Evolutionary conservation across 2,888 invertebrate species (phyloP).

Genomic region (Rhamphomyia laevipes): DNA sequence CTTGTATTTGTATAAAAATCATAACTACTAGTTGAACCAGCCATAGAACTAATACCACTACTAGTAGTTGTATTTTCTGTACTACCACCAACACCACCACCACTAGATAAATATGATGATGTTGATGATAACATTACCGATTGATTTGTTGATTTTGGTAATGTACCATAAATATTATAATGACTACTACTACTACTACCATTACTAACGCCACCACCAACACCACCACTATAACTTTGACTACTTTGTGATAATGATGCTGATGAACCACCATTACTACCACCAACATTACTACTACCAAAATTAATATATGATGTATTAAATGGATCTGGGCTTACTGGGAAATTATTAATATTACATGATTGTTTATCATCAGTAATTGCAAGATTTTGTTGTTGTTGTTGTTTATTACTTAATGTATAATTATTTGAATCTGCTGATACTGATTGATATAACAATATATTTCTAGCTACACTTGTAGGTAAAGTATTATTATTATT

Average conservation of each 20-base stretch:
- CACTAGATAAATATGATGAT: slow-evolving; percentile 22
- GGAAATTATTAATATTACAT: slow-evolving; percentile 1
- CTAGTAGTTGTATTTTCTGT: slow-evolving; percentile 26
- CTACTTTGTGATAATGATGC: slow-evolving; percentile 1
- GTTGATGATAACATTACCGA: slow-evolving; percentile 20
- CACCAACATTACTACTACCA: slow-evolving; percentile 1
- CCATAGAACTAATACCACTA: slow-evolving; percentile 35
- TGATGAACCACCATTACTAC: neutral
- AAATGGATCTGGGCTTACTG: slow-evolving; percentile 23
- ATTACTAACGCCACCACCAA: slow-evolving; percentile 19
- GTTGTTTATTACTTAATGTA: slow-evolving; percentile 26
- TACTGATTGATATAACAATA: slow-evolving; percentile 14
- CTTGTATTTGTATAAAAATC: slow-evolving; percentile 30
- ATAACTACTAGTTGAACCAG: slow-evolving; percentile 34
- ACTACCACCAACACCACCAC: slow-evolving; percentile 19
- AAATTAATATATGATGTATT: slow-evolving; percentile 1
- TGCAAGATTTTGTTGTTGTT: slow-evolving; percentile 22
- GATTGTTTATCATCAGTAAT: slow-evolving; percentile 1
- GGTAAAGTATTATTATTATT: slow-evolving; percentile 17
- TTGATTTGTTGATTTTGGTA: slow-evolving; percentile 29
- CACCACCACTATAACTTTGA: slow-evolving; percentile 15
- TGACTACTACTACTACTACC: slow-evolving; percentile 23
- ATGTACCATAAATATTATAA: slow-evolving; percentile 35
- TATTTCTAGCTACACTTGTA: slow-evolving; percentile 21
- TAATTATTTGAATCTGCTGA: slow-evolving; percentile 24